phyloP scores from a whole-genome alignment of 2,797 vertebrate species.

The Myotis pilosus region DNA sequence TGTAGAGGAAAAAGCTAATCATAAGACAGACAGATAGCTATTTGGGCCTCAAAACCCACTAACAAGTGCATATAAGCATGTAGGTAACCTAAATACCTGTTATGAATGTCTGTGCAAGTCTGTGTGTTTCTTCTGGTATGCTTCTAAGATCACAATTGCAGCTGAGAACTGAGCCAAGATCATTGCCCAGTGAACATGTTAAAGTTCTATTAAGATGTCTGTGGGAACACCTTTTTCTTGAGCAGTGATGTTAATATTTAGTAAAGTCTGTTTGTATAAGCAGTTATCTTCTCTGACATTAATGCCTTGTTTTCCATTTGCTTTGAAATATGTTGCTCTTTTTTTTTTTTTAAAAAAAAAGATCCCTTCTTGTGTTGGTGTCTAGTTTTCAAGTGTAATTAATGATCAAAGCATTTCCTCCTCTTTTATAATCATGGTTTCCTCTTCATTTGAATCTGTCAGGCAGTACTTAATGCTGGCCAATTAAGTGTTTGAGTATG shows the following conservation, averaged over 20 bases:
- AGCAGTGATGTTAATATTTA: background rate
- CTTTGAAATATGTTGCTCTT: background rate
- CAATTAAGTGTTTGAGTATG: background rate
- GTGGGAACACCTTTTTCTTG: background rate
- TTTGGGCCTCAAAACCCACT: background rate
- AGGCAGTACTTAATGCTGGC: background rate
- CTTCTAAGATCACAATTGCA: background rate
- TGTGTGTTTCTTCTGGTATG: background rate
- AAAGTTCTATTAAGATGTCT: conserved; percentile 25
- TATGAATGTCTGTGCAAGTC: background rate
- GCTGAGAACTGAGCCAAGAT: background rate
- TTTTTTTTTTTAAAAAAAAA: background rate
- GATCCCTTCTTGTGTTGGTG: background rate
- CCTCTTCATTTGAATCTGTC: background rate
- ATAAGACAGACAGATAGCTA: background rate
- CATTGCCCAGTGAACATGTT: background rate
- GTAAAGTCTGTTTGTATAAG: background rate
- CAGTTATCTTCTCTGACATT: conserved; percentile 34
- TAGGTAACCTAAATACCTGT: background rate
- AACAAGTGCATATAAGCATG: background rate
- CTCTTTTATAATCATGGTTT: background rate
- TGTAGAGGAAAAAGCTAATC: background rate
- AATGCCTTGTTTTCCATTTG: background rate
- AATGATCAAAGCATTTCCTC: background rate
- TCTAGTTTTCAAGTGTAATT: background rate